phyloP scores from a whole-genome alignment of 37 sponge, comb jelly and placozoan genomes.

The Mnemiopsis leidyi region DNA sequence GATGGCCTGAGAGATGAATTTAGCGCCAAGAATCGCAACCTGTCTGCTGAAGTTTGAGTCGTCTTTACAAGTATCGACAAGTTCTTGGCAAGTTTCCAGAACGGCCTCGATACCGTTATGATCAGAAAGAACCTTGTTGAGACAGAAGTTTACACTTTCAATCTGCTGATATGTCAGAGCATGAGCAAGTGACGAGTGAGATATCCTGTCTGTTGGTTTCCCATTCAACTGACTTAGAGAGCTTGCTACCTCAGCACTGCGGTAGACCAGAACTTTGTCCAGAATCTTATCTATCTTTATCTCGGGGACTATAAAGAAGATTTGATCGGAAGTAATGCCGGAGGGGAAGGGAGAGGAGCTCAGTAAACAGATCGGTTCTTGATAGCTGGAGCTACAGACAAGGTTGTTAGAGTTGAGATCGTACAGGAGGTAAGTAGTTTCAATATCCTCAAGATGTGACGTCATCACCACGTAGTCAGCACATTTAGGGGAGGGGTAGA shows the following conservation, averaged over 20 bases:
- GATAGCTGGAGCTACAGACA: not conserved
- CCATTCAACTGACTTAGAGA: not conserved
- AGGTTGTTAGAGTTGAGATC: not conserved
- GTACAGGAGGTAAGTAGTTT: constrained; percentile 34
- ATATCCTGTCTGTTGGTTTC: constrained; percentile 38
- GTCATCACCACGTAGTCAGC: constrained; percentile 2
- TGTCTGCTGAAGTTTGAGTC: constrained; percentile 32
- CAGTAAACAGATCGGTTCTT: not conserved
- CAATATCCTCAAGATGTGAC: not conserved
- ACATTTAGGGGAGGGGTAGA: not conserved
- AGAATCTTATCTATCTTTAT: not conserved
- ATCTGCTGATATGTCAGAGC: constrained; percentile 61
- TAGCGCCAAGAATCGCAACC: constrained; percentile 13
- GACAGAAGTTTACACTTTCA: constrained; percentile 50
- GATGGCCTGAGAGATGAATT: constrained; percentile 39
- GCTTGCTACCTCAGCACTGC: constrained; percentile 48
- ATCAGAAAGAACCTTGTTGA: not conserved
- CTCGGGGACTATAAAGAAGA: constrained; percentile 18
- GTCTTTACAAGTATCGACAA: not conserved
- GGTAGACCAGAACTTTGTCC: not conserved
- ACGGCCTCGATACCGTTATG: not conserved
- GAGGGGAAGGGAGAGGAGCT: not conserved
- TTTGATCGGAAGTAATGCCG: not conserved
- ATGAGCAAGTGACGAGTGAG: constrained; percentile 35
- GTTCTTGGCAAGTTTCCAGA: not conserved